Base-by-base conservation (phyloP, 37 sponge, comb jelly and placozoan genomes). In the Mnemiopsis leidyi region DNA sequence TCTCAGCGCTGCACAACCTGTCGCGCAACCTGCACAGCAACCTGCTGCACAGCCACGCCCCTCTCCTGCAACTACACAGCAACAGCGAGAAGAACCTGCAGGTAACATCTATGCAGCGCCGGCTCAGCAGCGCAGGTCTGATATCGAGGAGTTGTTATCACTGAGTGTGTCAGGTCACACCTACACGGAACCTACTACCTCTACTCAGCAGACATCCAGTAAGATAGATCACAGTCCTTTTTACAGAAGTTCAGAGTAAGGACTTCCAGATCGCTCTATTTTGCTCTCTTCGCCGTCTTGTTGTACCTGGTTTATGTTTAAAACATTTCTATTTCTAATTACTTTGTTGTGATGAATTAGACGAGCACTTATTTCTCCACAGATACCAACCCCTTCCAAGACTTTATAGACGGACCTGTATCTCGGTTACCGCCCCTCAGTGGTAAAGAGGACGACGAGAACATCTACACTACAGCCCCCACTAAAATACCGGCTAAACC, bases 391-490 rank as follows among this genome's bases (percentile, higher is more conserved):
- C 79, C 79, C 20, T 77, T 77, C 35, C 32, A 31, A 32, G 61
- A 48, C 9, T 48, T 48, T 48, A 36, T 77, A 32, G 36, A 77
- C 36, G 79, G 36, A 0, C 79, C 79, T 0, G 79, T 77, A 3
- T 32, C 79, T 9, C 34, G 79, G 35, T 3, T 77, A 77, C 79
- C 79, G 20, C 32, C 79, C 7, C 36, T 77, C 1, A 77, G 20
- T 32, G 79, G 79, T 1, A 28, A 77, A 34, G 79, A 77, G 36
- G 79, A 77, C 36, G 79, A 77, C 0, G 79, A 77, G 18, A 77
- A 77, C 36, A 77, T 77, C 36, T 77, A 77, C 79, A 77, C 79
- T 9, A 77, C 79, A 9, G 79, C 26, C 18, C 79, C 79, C 20
- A 36, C 79, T 32, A 77, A 77, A 77, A 32, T 77, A 16, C 79